Conservation (phyloP, 2,113 vertebrate genomes). For the Gnathonemus longibarbis region DNA sequence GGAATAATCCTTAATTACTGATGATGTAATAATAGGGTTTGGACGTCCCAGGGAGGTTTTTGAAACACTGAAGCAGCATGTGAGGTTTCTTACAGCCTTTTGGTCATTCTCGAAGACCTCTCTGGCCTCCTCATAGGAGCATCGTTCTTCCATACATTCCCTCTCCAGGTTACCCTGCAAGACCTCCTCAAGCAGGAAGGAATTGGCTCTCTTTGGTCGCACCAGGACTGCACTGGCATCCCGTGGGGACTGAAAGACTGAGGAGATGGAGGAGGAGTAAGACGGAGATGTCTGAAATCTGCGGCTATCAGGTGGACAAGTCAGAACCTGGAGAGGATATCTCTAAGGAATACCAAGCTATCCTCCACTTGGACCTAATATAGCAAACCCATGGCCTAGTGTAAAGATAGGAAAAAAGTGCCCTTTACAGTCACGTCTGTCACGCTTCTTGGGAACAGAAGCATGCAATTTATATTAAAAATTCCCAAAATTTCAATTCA, state of each 20-base stretch:
- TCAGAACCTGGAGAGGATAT: not conserved
- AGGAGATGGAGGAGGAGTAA: not conserved
- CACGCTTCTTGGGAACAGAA: not conserved
- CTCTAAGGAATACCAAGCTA: not conserved
- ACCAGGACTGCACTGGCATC: slow-evolving; percentile 54
- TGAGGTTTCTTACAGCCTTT: slow-evolving; percentile 49
- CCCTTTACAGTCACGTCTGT: not conserved
- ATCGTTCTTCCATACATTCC: slow-evolving; percentile 79
- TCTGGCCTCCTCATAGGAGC: slow-evolving; percentile 75
- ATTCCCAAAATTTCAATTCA: not conserved
- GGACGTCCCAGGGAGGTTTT: not conserved
- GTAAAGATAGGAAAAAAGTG: not conserved
- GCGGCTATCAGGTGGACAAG: not conserved
- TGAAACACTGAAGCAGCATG: not conserved
- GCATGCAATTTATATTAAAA: not conserved
- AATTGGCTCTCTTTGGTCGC: slow-evolving; percentile 63
- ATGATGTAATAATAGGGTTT: not conserved
- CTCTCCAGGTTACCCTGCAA: slow-evolving; percentile 75
- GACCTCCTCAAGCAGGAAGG: slow-evolving; percentile 71
- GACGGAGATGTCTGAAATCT: not conserved
- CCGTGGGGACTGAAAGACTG: slow-evolving; percentile 57
- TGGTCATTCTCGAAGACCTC: slow-evolving; percentile 72
- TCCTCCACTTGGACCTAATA: not conserved
- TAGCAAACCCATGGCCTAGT: not conserved
- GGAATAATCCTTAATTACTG: not conserved